phyloP scores from a whole-genome alignment of 2,888 invertebrate genomes.

The Drosophila merina region DNA sequence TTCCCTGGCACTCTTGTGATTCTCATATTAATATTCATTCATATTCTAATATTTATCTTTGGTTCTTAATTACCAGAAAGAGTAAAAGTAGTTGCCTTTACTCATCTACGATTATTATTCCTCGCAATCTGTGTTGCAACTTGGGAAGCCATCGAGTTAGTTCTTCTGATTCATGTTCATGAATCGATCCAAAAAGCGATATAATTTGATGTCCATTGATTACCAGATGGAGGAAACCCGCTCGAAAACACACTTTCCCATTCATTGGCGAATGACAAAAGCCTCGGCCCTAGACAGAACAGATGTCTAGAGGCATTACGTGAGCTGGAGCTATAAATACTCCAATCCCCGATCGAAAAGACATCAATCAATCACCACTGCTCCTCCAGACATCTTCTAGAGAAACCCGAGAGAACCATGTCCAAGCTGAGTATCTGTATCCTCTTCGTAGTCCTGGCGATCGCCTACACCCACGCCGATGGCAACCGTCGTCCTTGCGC shows the following conservation, averaged over 20 bases:
- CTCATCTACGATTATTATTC: too few species aligned
- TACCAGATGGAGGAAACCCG: not conserved
- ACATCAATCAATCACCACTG: constrained; percentile 28
- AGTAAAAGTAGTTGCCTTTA: too few species aligned
- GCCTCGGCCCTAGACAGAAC: constrained; percentile 1
- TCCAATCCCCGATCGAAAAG: not conserved
- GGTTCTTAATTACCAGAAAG: too few species aligned
- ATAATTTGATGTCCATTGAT: not conserved
- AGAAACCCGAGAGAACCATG: constrained; percentile 22
- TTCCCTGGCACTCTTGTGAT: too few species aligned
- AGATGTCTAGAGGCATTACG: not conserved
- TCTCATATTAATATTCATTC: too few species aligned
- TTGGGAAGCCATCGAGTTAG: not conserved
- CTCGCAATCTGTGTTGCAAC: too few species aligned
- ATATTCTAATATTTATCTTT: too few species aligned
- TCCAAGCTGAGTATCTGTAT: constrained; percentile 55
- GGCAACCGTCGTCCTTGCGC: constrained; percentile 39
- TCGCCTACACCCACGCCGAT: constrained; percentile 39
- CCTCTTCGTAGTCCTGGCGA: constrained; percentile 49
- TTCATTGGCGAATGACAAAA: not conserved
- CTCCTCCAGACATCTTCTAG: not conserved
- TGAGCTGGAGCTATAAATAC: constrained; percentile 2
- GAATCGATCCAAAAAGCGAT: not conserved
- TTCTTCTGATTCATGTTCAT: not conserved
- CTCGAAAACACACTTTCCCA: not conserved